Base-by-base conservation (phyloP, 2,113 vertebrate genomes). In the Tauraco erythrolophus region DNA sequence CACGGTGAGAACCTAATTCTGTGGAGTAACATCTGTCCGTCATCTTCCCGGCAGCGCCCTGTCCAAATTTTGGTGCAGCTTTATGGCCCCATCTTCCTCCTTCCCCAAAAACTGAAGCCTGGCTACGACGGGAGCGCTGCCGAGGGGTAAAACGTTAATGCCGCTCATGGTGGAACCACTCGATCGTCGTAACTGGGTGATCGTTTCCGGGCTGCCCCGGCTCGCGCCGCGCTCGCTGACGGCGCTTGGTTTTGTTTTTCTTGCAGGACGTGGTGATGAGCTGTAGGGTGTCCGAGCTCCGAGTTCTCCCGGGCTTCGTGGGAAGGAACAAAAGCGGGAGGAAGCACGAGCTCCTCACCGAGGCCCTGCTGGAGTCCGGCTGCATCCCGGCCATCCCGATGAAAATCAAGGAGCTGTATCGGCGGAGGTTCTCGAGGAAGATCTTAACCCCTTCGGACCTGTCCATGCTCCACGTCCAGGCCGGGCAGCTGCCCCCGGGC, bases 391-490 rank as follows among this genome's bases (percentile, higher is more conserved):
- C 97, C 0, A 94, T 98, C 64, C 98, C 98, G 94, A 98, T 98
- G 97, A 98, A 98, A 89, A 98, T 98, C 66, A 98, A 98, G 45
- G 98, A 98, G n/a, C 94, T 98, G 2, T 98, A 98, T 79, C 96
- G 98, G 6, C 88, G 98, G 1, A 92, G 98, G 45, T 98, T 98
- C 84, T 98, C 98, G 5, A 96, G 98, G 4, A 98, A 98, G 96
- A 81, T 95, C 58, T 83, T 98, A 31, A 96, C 92, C 46, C 95
- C 97, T 54, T 95, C 97, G 2, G 98, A 98, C 30, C 82, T 98
- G 14, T 95, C 98, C 4, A 92, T 98, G 91, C 96, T 98, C 33
- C 95, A 98, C 80, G 39, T 98, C 28, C 98, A 95, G 48, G 84
- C 97, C 0, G 97, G 96, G 13, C 92, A 95, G 21, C 88, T 98